These are phyloP conservation scores for Dryobates pubescens DNA, from an alignment of 2,797 vertebrate species.

Conservation along the genomic window DNA sequence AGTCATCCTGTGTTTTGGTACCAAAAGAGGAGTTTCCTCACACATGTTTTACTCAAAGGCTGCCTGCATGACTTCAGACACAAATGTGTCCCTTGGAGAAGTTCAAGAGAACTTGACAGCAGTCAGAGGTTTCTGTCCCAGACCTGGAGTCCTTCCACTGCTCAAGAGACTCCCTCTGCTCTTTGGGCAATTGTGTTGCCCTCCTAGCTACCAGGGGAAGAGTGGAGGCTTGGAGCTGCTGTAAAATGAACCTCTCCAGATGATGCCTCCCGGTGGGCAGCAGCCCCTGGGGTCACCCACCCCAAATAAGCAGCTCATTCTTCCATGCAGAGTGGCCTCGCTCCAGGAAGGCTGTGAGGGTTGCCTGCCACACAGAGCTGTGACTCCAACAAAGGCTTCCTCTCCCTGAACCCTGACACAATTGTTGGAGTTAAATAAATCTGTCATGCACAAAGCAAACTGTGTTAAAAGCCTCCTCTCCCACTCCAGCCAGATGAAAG, in stretches of 20 bases:
- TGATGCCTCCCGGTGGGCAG: neutral
- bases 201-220: neutral
- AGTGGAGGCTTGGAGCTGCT: neutral
- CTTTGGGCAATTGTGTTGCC: neutral
- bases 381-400: constrained; percentile 31
- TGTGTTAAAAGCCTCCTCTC: neutral
- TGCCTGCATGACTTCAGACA: neutral
- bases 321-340: neutral
- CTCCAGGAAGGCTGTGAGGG: neutral
- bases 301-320: constrained; percentile 1
- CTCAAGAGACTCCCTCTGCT: neutral
- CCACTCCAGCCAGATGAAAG: constrained; percentile 18
- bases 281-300: neutral
- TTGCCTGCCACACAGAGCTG: neutral
- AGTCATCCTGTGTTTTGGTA: neutral
- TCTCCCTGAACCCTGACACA: neutral
- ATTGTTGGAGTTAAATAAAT: constrained; percentile 42
- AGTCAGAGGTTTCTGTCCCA: neutral
- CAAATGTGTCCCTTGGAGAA: neutral
- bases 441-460: constrained; percentile 27
- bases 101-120: neutral
- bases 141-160: neutral
- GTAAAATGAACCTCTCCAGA: neutral
- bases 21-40: neutral
- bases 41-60: neutral